Evolutionary conservation across 2,888 invertebrate species (phyloP).

Genomic region (Orthosia cruda): DNA sequence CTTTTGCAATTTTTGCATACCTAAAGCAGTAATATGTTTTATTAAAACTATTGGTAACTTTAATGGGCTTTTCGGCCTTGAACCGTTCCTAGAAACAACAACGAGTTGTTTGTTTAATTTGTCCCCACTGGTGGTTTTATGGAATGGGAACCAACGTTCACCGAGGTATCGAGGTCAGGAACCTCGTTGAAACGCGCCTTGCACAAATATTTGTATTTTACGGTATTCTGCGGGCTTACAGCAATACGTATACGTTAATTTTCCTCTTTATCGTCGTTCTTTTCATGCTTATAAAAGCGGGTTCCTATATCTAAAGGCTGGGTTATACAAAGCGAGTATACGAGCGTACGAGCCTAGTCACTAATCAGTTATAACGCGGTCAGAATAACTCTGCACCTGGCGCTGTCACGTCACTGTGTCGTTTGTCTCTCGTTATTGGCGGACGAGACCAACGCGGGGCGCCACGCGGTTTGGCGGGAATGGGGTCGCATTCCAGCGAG

Average conservation of each 20-base stretch:
- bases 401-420: too few relatives aligned
- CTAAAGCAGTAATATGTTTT: constrained; percentile 10
- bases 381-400: too few relatives aligned
- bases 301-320: not conserved
- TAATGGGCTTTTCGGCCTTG: constrained; percentile 11
- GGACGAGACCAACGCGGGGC: too few relatives aligned
- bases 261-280: constrained; percentile 1
- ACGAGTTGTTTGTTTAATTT: constrained; percentile 34
- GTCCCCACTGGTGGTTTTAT: constrained; percentile 31
- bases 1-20: not conserved
- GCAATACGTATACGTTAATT: constrained; percentile 42
- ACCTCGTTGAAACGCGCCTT: constrained; percentile 59
- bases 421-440: too few relatives aligned
- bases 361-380: too few relatives aligned
- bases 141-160: constrained; percentile 25
- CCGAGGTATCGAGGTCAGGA: constrained; percentile 57
- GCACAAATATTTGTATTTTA: constrained; percentile 61
- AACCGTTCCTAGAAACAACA: constrained; percentile 37
- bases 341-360: not conserved
- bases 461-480: too few relatives aligned
- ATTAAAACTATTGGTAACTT: not conserved
- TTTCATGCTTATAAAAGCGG: constrained; percentile 5
- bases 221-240: constrained; percentile 36
- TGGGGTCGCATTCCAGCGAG: too few relatives aligned
- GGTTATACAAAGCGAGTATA: not conserved